phyloP scores from a whole-genome alignment of 2,113 vertebrate genomes.

The Forbesichthys papilliferus region DNA sequence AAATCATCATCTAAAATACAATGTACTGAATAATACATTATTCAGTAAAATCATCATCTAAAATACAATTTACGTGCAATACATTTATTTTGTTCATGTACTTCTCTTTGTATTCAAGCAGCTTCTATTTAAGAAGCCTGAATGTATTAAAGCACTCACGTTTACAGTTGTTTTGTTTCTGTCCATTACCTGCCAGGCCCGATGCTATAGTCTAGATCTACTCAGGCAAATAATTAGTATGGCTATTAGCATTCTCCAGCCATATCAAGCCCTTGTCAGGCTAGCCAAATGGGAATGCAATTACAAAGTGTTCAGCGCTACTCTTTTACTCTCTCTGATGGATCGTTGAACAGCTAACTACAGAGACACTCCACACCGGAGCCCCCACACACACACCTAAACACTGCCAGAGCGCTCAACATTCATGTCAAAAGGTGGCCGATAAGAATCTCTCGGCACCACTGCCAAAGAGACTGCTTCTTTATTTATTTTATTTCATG shows the following conservation, averaged over 20 bases:
- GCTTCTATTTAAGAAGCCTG: background rate
- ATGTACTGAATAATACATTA: no score
- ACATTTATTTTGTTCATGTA: no score
- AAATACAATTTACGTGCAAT: no score
- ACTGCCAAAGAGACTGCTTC: slow-evolving; percentile 3
- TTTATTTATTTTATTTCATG: slow-evolving; percentile 20
- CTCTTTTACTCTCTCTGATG: slow-evolving; percentile 15
- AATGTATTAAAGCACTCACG: background rate
- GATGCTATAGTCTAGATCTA: slow-evolving; percentile 20
- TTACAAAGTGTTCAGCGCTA: slow-evolving; percentile 27
- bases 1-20: no score
- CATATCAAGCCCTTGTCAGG: slow-evolving; percentile 43
- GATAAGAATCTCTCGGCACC: slow-evolving; percentile 30
- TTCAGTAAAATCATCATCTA: no score
- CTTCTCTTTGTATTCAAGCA: background rate
- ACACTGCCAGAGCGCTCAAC: background rate
- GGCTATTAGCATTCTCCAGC: slow-evolving; percentile 47
- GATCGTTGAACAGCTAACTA: slow-evolving; percentile 27
- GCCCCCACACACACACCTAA: slow-evolving; percentile 13
- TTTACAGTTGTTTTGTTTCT: background rate
- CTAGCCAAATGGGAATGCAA: slow-evolving; percentile 39
- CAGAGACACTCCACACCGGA: slow-evolving; percentile 28
- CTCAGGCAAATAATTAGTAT: slow-evolving; percentile 43
- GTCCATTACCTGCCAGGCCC: slow-evolving; percentile 17
- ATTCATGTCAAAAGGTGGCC: slow-evolving; percentile 28